Percentiles rank a stretch among this genome's conserved stretches.
Evolutionary conservation across 1,140 invertebrate genomes (phyloP).

Genomic region (Marisa cornuarietis): DNA sequence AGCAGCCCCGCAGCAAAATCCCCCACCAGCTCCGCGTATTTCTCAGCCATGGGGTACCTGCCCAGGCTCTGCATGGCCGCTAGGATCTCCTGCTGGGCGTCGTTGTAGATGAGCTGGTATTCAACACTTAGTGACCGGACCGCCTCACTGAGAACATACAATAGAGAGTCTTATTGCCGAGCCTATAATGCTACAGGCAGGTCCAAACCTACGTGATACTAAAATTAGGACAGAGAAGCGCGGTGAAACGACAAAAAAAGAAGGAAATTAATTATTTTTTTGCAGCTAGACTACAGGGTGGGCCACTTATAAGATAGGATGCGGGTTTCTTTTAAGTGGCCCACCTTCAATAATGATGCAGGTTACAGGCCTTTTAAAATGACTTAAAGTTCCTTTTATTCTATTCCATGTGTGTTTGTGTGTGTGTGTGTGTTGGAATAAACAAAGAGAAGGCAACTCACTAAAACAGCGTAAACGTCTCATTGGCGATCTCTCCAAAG

Average conservation of each 20-base stretch:
- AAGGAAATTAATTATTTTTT: too few species aligned
- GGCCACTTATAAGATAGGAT: too few species aligned
- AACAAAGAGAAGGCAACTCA: slow-evolving; percentile 31
- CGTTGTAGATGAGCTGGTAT: slow-evolving; percentile 13
- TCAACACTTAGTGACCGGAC: slow-evolving; percentile 9
- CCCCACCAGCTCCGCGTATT: slow-evolving; percentile 23
- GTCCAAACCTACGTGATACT: too few species aligned
- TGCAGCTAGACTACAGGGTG: too few species aligned
- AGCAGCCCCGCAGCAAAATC: slow-evolving; percentile 21
- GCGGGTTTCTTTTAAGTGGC: too few species aligned
- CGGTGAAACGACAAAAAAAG: too few species aligned
- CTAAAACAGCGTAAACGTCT: slow-evolving; percentile 34
- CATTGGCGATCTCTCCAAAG: slow-evolving; percentile 32
- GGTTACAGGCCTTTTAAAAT: too few species aligned
- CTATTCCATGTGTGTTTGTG: background rate
- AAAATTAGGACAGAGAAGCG: too few species aligned
- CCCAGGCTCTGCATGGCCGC: slow-evolving; percentile 17
- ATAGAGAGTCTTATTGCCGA: too few species aligned
- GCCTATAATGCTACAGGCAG: too few species aligned
- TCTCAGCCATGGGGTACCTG: slow-evolving; percentile 31
- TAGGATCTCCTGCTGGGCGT: slow-evolving; percentile 10
- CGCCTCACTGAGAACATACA: background rate
- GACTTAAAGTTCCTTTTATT: background rate
- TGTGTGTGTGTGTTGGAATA: background rate
- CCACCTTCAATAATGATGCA: too few species aligned